These are phyloP conservation scores for Thecocarcelia acutangulata DNA, from an alignment of 2,888 invertebrate genomes.

Conservation along the genomic window DNA sequence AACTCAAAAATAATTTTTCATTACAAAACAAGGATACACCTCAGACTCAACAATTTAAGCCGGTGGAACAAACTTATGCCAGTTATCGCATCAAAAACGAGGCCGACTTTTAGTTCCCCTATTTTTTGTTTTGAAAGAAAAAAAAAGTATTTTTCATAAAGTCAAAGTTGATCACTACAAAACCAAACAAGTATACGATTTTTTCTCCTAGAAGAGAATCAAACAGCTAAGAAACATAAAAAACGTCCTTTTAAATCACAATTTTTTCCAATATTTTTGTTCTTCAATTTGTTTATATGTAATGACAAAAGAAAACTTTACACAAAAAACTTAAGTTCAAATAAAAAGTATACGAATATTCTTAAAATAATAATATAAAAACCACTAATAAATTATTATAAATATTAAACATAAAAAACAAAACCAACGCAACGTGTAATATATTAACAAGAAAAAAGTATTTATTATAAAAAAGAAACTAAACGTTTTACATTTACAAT, in stretches of 20 bases:
- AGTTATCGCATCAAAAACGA: constrained; percentile 79
- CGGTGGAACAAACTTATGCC: constrained; percentile 79
- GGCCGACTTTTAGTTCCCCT: constrained; percentile 76
- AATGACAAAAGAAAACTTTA: constrained; percentile 53
- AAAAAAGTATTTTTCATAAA: neutral
- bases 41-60: constrained; percentile 74
- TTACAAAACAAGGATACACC: constrained; percentile 69
- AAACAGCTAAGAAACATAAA: constrained; percentile 49
- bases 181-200: constrained; percentile 71
- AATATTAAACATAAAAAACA: constrained; percentile 70
- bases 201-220: constrained; percentile 67
- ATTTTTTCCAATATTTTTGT: constrained; percentile 68
- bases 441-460: constrained; percentile 63
- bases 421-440: constrained; percentile 56
- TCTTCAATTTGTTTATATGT: constrained; percentile 44
- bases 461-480: constrained; percentile 59
- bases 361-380: constrained; percentile 69
- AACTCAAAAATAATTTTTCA: constrained; percentile 7
- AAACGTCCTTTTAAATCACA: constrained; percentile 66
- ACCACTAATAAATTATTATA: constrained; percentile 67
- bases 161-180: constrained; percentile 40
- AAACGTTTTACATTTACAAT: constrained; percentile 66
- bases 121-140: neutral
- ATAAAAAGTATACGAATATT: constrained; percentile 82
- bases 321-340: constrained; percentile 81